Evolutionary conservation across 2,113 vertebrate species (phyloP).

Genomic region (Entomyzon cyanotis): DNA sequence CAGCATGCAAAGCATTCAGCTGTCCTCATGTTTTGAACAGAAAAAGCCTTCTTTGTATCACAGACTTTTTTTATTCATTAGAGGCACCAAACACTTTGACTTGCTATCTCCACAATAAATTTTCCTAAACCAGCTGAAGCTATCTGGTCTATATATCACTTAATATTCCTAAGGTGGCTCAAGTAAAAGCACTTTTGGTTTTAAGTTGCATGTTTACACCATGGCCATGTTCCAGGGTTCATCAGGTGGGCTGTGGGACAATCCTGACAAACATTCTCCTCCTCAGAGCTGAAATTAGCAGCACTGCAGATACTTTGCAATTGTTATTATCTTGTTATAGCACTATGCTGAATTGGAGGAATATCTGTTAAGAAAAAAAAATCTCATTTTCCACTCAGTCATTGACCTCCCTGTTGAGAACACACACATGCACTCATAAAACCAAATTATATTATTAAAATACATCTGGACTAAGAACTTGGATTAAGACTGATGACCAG

Average conservation of each 20-base stretch:
- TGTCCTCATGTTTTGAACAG: not conserved
- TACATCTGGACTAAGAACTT: constrained; percentile 38
- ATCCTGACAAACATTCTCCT: not conserved
- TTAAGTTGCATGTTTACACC: not conserved
- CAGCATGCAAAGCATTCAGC: not conserved
- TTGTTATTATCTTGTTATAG: not conserved
- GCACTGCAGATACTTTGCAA: not conserved
- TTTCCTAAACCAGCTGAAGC: not conserved
- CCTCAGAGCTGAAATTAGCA: not conserved
- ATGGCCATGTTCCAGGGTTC: not conserved
- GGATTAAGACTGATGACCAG: not conserved
- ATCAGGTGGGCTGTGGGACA: not conserved
- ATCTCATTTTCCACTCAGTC: not conserved
- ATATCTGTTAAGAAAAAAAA: not conserved
- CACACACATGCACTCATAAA: constrained; percentile 45
- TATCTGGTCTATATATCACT: not conserved
- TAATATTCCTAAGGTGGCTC: not conserved
- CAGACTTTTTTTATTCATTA: not conserved
- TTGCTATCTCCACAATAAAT: not conserved
- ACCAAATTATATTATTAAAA: constrained; percentile 37
- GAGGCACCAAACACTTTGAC: not conserved
- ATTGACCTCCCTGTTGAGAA: constrained; percentile 46
- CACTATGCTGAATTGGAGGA: not conserved
- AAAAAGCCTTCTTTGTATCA: not conserved
- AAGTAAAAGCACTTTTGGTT: not conserved